Conservation (phyloP, 2,797 vertebrate genomes). For the Mus caroli region DNA sequence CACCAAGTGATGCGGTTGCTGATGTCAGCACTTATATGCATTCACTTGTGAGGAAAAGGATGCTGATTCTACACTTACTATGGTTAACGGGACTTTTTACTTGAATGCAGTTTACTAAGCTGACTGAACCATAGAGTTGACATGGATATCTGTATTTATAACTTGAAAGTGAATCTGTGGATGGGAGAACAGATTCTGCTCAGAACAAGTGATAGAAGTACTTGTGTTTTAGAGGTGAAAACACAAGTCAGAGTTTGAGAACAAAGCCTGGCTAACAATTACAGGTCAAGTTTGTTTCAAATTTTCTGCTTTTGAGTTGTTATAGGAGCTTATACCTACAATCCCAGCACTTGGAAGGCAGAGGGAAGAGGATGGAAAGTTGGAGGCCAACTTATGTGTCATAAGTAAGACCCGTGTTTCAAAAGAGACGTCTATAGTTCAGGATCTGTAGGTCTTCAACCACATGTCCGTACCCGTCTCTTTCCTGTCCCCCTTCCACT, state of each 20-base stretch:
- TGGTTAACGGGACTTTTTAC: neutral
- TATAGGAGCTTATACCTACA: no score
- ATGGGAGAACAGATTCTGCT: neutral
- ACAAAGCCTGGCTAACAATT: neutral
- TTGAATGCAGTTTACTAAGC: accelerated
- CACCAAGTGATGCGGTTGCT: neutral
- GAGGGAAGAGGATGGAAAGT: neutral
- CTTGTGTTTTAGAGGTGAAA: neutral
- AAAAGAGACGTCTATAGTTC: neutral
- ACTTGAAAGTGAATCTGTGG: neutral
- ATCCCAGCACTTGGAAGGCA: neutral
- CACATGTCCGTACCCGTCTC: accelerated
- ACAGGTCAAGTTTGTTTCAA: neutral
- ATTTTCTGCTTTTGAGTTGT: neutral
- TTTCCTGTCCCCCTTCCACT: neutral
- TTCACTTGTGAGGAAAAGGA: neutral
- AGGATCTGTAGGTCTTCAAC: neutral
- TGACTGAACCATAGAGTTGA: accelerated
- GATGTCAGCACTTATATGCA: neutral
- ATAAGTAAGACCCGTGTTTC: neutral
- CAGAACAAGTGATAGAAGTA: neutral
- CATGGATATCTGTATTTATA: neutral
- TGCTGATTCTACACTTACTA: accelerated
- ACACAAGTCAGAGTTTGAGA: neutral
- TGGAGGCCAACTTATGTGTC: neutral